phyloP scores from a whole-genome alignment of 30 jellyfish, hydroid and myxozoan species.

The Cassiopea andromeda region DNA sequence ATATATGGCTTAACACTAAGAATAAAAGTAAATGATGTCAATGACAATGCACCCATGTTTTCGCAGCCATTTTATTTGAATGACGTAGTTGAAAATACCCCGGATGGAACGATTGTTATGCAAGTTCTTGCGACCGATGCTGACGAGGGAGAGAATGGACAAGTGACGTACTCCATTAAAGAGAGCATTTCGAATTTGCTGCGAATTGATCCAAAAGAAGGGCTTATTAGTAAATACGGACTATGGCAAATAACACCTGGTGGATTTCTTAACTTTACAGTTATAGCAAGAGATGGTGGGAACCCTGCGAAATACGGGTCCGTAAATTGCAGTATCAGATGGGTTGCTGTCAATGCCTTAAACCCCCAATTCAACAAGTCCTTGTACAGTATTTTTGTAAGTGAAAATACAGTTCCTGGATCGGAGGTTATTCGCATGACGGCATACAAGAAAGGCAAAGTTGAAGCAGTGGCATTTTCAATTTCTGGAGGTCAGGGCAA shows the following conservation, averaged over 20 bases:
- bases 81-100: conserved; percentile 75
- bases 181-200: conserved; percentile 30
- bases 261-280: conserved; percentile 48
- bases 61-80: conserved; percentile 36
- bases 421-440: conserved; percentile 38
- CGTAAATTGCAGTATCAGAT: conserved; percentile 51
- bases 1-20: conserved; percentile 36
- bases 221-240: conserved; percentile 58
- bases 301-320: conserved; percentile 33
- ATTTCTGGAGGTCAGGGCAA: conserved; percentile 68
- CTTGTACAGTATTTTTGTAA: conserved; percentile 17
- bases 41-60: conserved; percentile 74
- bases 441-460: conserved; percentile 54
- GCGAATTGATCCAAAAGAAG: conserved; percentile 48
- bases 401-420: conserved; percentile 32
- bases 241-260: conserved; percentile 49
- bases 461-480: conserved; percentile 58
- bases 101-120: conserved; percentile 63
- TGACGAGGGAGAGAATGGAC: conserved; percentile 59
- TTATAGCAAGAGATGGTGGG: conserved; percentile 62
- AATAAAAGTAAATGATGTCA: conserved; percentile 47
- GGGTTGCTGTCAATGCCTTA: conserved; percentile 63
- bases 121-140: conserved; percentile 60
- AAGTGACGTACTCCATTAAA: conserved; percentile 42
- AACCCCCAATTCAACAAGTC: conserved; percentile 63